Base-by-base conservation (phyloP, 2,888 invertebrate species). In the Melinaea marsaeus region DNA sequence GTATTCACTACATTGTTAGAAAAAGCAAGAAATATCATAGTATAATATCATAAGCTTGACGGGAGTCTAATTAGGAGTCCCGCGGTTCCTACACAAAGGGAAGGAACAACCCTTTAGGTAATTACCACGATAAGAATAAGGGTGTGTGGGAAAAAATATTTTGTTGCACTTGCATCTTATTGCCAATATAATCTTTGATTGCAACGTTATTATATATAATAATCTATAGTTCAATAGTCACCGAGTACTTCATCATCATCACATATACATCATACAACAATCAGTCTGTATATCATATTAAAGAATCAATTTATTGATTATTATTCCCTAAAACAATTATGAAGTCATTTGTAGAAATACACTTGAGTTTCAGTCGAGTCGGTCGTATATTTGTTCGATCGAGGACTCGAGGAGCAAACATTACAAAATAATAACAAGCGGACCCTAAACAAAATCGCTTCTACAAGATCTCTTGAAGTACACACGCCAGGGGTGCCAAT, bases 401-500 rank as follows among this genome's bases (percentile, higher is more conserved):
- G 62, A 57, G 51, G 55, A 63, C 59, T 63, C 48, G 61, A 61
- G 42, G 32, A 64, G 62, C 68, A 59, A 82, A 58, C 79, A 84
- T 81, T 77, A 78, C 78, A 82, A 82, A 84, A 84, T 83, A 88
- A 86, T 81, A 84, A 82, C 82, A 79, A 59, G 67, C 59, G 77
- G 55, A 9, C 22, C 48, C 63, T 74, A 65, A 69, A 73, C 69
- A 74, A 75, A 75, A 75, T 85, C 83, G 85, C 86, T 88, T 83
- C 84, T 86, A 85, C 80, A 89, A 90, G 90, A 88, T 86, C 85
- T 85, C 79, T 81, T 85, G 80, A 86, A 85, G 84, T 86, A 81
- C 83, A 84, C 85, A 85, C 85, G 79, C 80, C 90, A 87, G 90
- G 90, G 90, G 87, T 83, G 88, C 90, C 90, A 90, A 90, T 90